A percentile compares a stretch with the other conserved stretches of the same genome.
Conservation (phyloP, 2,113 vertebrate species). For the Catharus fuscescens region DNA sequence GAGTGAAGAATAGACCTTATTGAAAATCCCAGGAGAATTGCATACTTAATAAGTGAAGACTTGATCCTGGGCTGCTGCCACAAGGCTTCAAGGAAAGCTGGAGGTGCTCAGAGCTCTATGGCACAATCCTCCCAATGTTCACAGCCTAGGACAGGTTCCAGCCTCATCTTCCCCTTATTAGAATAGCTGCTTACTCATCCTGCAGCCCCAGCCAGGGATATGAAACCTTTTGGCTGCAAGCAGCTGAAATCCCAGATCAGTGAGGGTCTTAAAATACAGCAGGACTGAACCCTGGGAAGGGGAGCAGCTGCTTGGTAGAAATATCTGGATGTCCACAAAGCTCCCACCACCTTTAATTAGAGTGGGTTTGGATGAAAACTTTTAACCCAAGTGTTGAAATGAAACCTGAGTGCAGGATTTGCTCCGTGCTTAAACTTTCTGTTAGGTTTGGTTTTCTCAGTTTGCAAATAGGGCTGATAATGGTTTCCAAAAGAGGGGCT, state of each 20-base stretch:
- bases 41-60: neutral
- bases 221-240: neutral
- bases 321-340: neutral
- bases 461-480: neutral
- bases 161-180: neutral
- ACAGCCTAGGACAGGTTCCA: neutral
- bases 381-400: neutral
- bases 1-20: neutral
- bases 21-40: neutral
- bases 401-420: neutral
- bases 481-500: neutral
- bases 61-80: constrained; percentile 14
- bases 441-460: neutral
- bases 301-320: neutral
- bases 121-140: neutral
- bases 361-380: neutral
- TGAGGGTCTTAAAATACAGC: neutral
- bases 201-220: neutral
- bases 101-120: neutral
- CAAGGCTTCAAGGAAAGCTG: neutral
- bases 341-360: neutral
- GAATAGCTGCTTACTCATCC: neutral
- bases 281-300: neutral
- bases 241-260: neutral
- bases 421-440: neutral